Evolutionary conservation across 2,113 vertebrate species (phyloP).

Genomic region (Equus quagga): DNA sequence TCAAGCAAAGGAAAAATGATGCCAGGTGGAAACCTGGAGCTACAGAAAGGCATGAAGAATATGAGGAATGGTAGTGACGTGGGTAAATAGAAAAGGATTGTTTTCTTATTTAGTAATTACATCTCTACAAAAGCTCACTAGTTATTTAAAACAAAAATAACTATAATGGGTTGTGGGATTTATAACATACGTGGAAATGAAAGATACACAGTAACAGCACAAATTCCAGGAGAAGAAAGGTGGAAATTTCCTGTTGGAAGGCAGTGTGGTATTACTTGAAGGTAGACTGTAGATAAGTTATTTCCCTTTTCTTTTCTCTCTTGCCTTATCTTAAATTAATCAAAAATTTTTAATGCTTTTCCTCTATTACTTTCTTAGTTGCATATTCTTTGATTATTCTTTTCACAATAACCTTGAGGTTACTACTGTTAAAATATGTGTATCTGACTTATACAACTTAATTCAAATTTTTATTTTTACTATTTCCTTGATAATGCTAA

Average conservation of each 20-base stretch:
- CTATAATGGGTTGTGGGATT: no score
- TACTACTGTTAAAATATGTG: not conserved
- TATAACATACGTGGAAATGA: no score
- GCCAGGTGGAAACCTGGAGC: not conserved
- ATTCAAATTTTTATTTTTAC: not conserved
- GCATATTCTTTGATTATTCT: not conserved
- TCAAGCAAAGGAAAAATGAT: not conserved
- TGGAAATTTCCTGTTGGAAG: no score
- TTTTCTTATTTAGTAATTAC: not conserved
- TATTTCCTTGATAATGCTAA: not conserved
- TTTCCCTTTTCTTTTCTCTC: not conserved
- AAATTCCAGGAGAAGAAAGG: not conserved
- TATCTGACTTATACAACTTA: not conserved
- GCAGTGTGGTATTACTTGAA: fast-evolving
- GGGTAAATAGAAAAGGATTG: not conserved
- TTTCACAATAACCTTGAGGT: not conserved
- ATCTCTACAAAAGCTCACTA: not conserved
- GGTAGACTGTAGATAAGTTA: no score
- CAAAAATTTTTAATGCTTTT: not conserved
- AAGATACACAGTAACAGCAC: fast-evolving
- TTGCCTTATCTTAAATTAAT: not conserved
- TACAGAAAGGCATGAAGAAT: fast-evolving
- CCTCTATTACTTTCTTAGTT: not conserved
- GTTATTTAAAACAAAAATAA: not conserved
- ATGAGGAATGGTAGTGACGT: fast-evolving